A percentile compares a stretch with the other conserved stretches of the same genome.
Evolutionary conservation across 1,140 invertebrate species (phyloP).

Genomic region (Hylaeus anthracinus): DNA sequence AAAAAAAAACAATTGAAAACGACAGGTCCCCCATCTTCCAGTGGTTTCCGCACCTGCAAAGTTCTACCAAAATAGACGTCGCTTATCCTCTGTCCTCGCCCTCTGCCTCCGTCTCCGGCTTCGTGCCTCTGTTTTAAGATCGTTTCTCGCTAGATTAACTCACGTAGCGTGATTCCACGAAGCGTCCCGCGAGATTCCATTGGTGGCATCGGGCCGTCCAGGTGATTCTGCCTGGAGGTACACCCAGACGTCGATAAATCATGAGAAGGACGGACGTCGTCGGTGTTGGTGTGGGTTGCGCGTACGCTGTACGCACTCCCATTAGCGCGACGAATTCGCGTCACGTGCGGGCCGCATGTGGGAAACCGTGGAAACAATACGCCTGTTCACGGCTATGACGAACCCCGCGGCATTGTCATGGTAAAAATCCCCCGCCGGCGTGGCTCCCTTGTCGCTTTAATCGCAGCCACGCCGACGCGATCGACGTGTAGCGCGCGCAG

Average conservation of each 20-base stretch:
- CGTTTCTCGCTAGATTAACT: too few species aligned
- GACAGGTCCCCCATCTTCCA: too few species aligned
- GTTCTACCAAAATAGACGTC: too few species aligned
- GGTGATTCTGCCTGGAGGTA: constrained; percentile 10
- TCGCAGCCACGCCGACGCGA: constrained; percentile 26
- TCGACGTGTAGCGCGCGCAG: constrained; percentile 7
- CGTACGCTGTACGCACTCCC: constrained; percentile 48
- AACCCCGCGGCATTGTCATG: constrained; percentile 66
- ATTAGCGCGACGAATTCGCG: constrained; percentile 68
- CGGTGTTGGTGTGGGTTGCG: neutral
- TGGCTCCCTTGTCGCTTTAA: constrained; percentile 46
- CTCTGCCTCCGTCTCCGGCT: neutral
- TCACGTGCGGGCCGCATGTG: constrained; percentile 66
- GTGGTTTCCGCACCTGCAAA: too few species aligned
- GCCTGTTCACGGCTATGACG: constrained; percentile 56
- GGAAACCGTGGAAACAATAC: constrained; percentile 62
- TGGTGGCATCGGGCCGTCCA: neutral
- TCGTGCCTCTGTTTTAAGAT: neutral
- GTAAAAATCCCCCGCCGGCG: constrained; percentile 55
- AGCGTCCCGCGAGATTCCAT: too few species aligned
- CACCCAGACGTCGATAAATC: constrained; percentile 19
- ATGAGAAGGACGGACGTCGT: constrained; percentile 8
- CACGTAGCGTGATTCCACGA: too few species aligned
- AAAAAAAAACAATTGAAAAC: too few species aligned
- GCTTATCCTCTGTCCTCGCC: neutral